Evolutionary conservation across 2,888 invertebrate species (phyloP).

Genomic region (Argynnis bischoffii): DNA sequence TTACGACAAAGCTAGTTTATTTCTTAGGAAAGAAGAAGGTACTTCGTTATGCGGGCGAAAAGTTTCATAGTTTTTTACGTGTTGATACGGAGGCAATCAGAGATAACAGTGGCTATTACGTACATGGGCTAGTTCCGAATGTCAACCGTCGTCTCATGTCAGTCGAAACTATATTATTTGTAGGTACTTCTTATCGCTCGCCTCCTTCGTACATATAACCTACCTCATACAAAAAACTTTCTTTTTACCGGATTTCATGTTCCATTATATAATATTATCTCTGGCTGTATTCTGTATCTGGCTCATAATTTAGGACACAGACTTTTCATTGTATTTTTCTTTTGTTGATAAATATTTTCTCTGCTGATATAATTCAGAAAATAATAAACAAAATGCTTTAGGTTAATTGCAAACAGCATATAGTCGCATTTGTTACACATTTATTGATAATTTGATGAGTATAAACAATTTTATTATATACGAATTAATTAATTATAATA

Average conservation of each 20-base stretch:
- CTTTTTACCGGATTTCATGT: background rate
- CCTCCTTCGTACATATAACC: slow-evolving; percentile 2
- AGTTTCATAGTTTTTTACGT: background rate
- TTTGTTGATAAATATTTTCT: too few relatives aligned
- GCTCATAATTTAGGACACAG: background rate
- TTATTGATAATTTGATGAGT: too few relatives aligned
- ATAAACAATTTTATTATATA: too few relatives aligned
- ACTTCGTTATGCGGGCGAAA: too few relatives aligned
- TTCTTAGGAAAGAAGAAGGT: too few relatives aligned
- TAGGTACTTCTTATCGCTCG: slow-evolving; percentile 29
- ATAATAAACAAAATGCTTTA: too few relatives aligned
- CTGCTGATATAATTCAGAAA: too few relatives aligned
- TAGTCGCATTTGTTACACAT: too few relatives aligned
- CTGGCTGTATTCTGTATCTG: background rate
- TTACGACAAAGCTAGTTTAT: too few relatives aligned
- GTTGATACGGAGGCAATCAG: slow-evolving; percentile 13
- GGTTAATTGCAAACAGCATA: background rate
- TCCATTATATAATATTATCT: background rate
- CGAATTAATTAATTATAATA: too few relatives aligned
- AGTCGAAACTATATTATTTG: slow-evolving; percentile 21
- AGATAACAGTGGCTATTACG: slow-evolving; percentile 14
- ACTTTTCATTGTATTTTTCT: too few relatives aligned
- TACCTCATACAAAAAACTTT: background rate
- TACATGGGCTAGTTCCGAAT: slow-evolving; percentile 38
- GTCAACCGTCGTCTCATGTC: slow-evolving; percentile 44